phyloP scores from a whole-genome alignment of 2,888 invertebrate genomes.

The Plemyria rubiginata region DNA sequence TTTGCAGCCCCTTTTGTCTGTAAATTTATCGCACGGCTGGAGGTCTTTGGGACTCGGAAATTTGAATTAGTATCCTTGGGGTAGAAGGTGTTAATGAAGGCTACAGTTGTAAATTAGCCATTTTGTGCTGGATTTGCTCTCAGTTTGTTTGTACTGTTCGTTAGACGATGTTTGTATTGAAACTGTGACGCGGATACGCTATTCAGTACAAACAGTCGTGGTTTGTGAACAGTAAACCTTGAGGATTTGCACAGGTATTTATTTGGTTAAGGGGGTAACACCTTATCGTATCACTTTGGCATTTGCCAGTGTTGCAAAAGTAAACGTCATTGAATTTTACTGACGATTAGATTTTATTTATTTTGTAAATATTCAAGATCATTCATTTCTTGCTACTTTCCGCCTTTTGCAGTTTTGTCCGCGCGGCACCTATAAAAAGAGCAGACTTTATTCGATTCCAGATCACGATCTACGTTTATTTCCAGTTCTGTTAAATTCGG shows the following conservation, averaged over 20 bases:
- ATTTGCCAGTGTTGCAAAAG: not conserved
- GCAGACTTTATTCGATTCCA: too few relatives aligned
- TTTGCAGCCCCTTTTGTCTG: conserved; percentile 74
- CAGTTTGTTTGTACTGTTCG: not conserved
- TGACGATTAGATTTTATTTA: not conserved
- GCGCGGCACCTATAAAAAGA: too few relatives aligned
- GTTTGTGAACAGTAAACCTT: not conserved
- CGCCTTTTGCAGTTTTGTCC: too few relatives aligned
- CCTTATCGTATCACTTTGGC: not conserved
- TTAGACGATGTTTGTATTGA: conserved; percentile 7
- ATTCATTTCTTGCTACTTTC: not conserved
- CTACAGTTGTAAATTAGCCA: conserved; percentile 50
- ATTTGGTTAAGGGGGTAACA: not conserved
- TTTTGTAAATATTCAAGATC: too few relatives aligned
- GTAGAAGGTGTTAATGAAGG: conserved; percentile 64
- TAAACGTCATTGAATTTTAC: not conserved
- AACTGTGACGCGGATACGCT: conserved; percentile 4
- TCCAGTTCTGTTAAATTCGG: too few relatives aligned
- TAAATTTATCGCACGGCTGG: conserved; percentile 73
- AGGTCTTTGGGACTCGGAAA: conserved; percentile 66
- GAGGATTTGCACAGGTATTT: not conserved
- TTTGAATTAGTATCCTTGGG: conserved; percentile 75
- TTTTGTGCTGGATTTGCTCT: conserved; percentile 24
- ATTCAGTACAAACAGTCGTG: not conserved
- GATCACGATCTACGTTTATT: too few relatives aligned